phyloP scores from a whole-genome alignment of 2,113 vertebrate genomes.

The Neomonachus schauinslandi region DNA sequence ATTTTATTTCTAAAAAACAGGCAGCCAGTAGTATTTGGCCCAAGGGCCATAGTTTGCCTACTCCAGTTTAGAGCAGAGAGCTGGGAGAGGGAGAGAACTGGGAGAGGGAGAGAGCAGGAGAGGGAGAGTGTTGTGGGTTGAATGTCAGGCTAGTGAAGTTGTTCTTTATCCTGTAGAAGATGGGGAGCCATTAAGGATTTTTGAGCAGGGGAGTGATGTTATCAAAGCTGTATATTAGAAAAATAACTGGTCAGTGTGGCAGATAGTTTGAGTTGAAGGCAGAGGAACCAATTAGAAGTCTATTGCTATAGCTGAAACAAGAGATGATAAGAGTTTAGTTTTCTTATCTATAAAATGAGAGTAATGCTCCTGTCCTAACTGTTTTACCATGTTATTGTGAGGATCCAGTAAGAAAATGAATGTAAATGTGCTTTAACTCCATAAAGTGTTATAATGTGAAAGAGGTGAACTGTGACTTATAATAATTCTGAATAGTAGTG shows the following conservation, averaged over 20 bases:
- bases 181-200: neutral
- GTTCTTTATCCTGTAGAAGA: neutral
- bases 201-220: neutral
- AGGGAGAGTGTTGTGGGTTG: neutral
- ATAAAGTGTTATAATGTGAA: neutral
- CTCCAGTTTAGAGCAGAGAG: neutral
- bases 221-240: neutral
- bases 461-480: conserved; percentile 26
- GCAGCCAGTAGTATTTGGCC: neutral
- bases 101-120: too few relatives aligned
- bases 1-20: conserved; percentile 6
- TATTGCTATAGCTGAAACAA: neutral
- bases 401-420: conserved; percentile 21
- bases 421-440: neutral
- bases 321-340: neutral
- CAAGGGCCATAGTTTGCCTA: neutral
- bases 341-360: neutral
- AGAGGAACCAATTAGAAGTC: neutral
- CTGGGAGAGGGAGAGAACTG: too few relatives aligned
- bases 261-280: neutral
- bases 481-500: conserved; percentile 51
- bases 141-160: neutral
- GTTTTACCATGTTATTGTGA: conserved; percentile 31
- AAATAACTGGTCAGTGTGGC: neutral
- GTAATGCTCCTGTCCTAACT: neutral